Base-by-base conservation (phyloP, 2,888 invertebrate species). In the Palloptera scutellata region DNA sequence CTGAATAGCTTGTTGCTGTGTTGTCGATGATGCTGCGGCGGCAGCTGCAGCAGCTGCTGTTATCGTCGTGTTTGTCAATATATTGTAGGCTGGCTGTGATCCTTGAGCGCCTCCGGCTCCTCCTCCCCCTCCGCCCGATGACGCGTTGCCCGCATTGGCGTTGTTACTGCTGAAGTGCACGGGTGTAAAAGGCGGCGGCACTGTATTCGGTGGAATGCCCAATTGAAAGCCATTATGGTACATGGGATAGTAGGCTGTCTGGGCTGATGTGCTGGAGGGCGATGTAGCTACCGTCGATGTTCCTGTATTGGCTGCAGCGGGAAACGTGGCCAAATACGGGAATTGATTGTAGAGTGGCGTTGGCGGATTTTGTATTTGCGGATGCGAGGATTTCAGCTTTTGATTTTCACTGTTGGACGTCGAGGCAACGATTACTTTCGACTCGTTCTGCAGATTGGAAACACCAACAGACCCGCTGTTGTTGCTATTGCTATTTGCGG, bases 151-250 rank as follows among this genome's bases (percentile, higher is more conserved):
- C 15, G 58, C 40, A 41, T 63, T 67, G 54, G 68, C 52, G 15
- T 68, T 51, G 57, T 66, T 66, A 13, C 40, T 59, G 40, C 81
- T 73, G 73, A 84, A 84, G 66, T 84, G 84, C 43, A 84, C 85
- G 8, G 84, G 84, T 3, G 84, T 84, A 66, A 84, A 84, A 10
- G 84, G 84, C 30, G 84, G 84, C 70, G 84, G 84, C 64, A 83
- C 83, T 41, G 83, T 76, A 62, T 83, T 84, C 19, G 84, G 84
- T 13, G 83, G 81, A 66, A 84, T 82, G 20, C 83, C 78, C 61
- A 84, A 66, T 69, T 84, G 84, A 76, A 84, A 84, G 71, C 84
- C 85, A 75, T 84, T 84, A 67, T 84, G 84, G 75, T 84, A 84
- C 84, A 84, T 84, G 15, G 85, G 84, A 77, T 84, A 84, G 68